Evolutionary conservation across 2,888 invertebrate species (phyloP), one percentile per base, ranked within the genome.

Genomic region (Ormyrus rosae): DNA sequence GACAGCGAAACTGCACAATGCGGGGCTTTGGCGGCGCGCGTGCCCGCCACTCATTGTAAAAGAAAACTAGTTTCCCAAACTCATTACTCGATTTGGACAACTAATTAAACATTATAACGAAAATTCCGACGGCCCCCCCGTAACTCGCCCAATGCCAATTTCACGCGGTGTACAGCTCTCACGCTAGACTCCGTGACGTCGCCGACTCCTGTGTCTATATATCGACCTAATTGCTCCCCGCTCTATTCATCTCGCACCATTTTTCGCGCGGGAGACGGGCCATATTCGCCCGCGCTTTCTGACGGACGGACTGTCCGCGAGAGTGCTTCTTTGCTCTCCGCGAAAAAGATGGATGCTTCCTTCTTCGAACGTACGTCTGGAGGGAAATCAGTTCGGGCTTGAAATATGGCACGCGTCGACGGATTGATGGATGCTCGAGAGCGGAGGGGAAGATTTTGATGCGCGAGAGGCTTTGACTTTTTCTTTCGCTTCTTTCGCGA

Each of bases 21-120:
- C 19, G 19, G 19, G 34, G 34, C 13, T 0, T 34, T 3, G 34
- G 34, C 34, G 34, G 34, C 34, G 34, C 34, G 5, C 48, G 56
- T 6, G 8, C 58, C 50, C 50, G 19, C 45, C 46, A 48, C 45
- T 45, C 48, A 55, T 46, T 45, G 10, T 13, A 64, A 73, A 34
- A 55, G 53, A 73, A 73, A 64, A 63, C 55, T 50, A 65, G 48
- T 73, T 65, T 46, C 53, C 73, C 51, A 73, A 64, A 60, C 55
- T 53, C 56, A 64, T 73, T 56, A 64, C 46, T 51, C 10, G 55
- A 64, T 63, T 63, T 13, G 6, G 5, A 19, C 63, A 73, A 64
- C 72, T 73, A 73, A 64, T 73, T 73, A 64, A 73, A 64, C 61
- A 72, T 50, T 53, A 8, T 50, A 46, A 46, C 13, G 55, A 55